phyloP scores from a whole-genome alignment of 1,140 invertebrate genomes.

The Cotesia vestalis region DNA sequence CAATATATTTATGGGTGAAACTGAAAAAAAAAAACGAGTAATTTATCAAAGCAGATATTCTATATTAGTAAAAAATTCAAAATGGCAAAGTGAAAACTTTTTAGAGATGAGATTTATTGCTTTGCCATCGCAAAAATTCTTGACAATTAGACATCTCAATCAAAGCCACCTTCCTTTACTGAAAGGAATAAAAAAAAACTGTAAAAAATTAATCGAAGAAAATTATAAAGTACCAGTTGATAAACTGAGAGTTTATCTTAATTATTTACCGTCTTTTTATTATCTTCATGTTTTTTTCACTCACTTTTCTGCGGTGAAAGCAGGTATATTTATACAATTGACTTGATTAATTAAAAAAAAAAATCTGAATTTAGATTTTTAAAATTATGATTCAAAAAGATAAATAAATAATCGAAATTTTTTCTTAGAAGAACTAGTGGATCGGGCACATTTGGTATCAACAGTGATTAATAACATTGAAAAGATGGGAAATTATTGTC shows the following conservation, averaged over 20 bases:
- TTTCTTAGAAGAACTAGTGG: conserved; percentile 73
- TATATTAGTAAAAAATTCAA: conserved; percentile 89
- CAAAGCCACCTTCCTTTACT: conserved; percentile 79
- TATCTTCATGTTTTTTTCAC: no score
- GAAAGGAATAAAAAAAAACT: conserved; percentile 80
- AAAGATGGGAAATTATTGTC: conserved; percentile 83
- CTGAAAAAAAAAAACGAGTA: conserved; percentile 85
- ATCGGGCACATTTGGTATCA: conserved; percentile 85
- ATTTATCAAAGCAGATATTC: conserved; percentile 88
- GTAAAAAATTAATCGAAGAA: conserved; percentile 77
- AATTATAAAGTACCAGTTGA: conserved; percentile 78
- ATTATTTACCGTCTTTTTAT: conserved; percentile 99
- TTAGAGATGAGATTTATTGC: conserved; percentile 85
- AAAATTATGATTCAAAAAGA: no score
- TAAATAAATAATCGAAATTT: conserved; percentile 14
- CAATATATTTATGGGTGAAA: conserved; percentile 92
- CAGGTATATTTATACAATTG: conserved; percentile 66
- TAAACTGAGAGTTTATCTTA: conserved; percentile 87
- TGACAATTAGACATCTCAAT: conserved; percentile 85
- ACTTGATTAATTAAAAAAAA: conserved; percentile 10
- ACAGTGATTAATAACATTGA: conserved; percentile 93
- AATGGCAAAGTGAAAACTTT: conserved; percentile 83
- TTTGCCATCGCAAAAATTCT: conserved; percentile 78
- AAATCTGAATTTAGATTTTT: no score
- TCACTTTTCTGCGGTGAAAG: conserved; percentile 81